These are phyloP conservation scores for Nycticebus coucang DNA, from an alignment of 2,113 vertebrate genomes.

Conservation along the genomic window DNA sequence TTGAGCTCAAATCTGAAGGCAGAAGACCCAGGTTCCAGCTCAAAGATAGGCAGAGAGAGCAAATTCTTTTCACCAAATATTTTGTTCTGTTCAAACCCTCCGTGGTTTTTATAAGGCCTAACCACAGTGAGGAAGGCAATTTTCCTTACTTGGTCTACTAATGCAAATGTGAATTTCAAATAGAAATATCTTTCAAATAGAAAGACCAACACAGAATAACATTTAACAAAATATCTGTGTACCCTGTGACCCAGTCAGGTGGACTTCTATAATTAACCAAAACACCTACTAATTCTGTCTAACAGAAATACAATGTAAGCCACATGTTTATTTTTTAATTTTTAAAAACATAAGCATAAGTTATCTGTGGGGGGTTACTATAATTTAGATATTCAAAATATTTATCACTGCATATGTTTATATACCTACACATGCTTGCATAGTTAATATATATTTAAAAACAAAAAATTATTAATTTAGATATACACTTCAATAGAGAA, in stretches of 20 bases:
- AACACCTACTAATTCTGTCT: not conserved
- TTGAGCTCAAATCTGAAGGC: not conserved
- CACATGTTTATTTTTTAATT: not conserved
- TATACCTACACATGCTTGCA: rapidly evolving
- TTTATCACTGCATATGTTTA: not conserved
- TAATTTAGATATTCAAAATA: not conserved
- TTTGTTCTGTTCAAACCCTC: not conserved
- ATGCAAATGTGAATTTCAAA: not conserved
- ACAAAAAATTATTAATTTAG: not conserved
- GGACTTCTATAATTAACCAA: not conserved
- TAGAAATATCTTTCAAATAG: not conserved
- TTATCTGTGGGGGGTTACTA: not conserved
- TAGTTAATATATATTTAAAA: not conserved
- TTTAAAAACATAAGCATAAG: not conserved
- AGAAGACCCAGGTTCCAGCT: not conserved
- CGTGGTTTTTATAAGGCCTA: not conserved
- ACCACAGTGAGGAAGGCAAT: not conserved
- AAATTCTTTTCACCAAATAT: not conserved
- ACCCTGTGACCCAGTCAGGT: not conserved
- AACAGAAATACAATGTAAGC: no score
- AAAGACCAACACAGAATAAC: not conserved
- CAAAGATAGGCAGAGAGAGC: not conserved
- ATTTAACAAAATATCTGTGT: not conserved
- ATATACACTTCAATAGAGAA: not conserved
- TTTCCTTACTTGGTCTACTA: not conserved